Percentiles rank a stretch among this genome's conserved stretches.
These are phyloP conservation scores for Periophthalmus modestus DNA, from an alignment of 2,113 vertebrate genomes.

Conservation along the genomic window DNA sequence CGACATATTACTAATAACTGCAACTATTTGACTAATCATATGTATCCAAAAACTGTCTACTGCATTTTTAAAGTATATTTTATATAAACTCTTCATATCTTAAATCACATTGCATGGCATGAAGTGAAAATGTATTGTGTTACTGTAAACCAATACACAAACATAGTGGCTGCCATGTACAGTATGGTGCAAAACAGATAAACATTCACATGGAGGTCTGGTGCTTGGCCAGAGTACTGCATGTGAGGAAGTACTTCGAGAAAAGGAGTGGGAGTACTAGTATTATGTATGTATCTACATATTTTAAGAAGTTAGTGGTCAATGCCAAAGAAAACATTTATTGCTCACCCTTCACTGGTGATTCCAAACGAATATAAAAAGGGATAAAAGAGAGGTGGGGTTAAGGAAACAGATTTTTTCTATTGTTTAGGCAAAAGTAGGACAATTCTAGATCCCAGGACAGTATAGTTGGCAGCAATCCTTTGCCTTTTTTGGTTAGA, in stretches of 20 bases:
- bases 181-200: background rate
- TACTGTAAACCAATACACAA: conserved; percentile 30
- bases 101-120: conserved; percentile 44
- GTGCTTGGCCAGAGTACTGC: conserved; percentile 12
- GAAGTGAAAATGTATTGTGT: conserved; percentile 32
- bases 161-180: background rate
- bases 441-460: background rate
- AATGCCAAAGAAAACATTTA: conserved; percentile 42
- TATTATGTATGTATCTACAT: conserved; percentile 18
- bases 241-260: conserved; percentile 38
- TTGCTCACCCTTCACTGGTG: conserved; percentile 82
- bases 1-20: no score
- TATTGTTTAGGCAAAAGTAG: conserved; percentile 3
- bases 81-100: conserved; percentile 41
- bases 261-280: background rate
- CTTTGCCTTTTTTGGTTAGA: background rate
- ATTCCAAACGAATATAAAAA: conserved; percentile 65
- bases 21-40: background rate
- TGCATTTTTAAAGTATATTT: background rate
- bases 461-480: background rate
- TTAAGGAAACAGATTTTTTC: conserved; percentile 42
- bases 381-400: conserved; percentile 59
- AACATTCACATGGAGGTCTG: conserved; percentile 35
- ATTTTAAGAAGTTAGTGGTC: conserved; percentile 26
- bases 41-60: background rate